phyloP scores from a whole-genome alignment of 1,140 invertebrate species.

The Lineus longissimus region DNA sequence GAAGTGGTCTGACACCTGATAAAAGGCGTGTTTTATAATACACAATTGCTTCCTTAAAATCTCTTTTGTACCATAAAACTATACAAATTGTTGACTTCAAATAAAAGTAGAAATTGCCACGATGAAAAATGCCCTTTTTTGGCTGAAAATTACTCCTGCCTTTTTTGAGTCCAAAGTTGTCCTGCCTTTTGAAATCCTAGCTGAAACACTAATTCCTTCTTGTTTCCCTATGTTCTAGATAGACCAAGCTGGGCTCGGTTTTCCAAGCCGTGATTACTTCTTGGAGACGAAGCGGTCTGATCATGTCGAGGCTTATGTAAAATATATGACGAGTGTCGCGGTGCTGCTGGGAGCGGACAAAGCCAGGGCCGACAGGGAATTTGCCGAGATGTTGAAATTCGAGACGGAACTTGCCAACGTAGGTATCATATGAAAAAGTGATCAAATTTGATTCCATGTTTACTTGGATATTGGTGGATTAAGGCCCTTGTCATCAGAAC shows the following conservation, averaged over 20 bases:
- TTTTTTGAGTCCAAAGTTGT: too few relatives aligned
- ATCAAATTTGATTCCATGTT: not conserved
- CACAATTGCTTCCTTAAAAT: too few relatives aligned
- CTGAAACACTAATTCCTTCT: too few relatives aligned
- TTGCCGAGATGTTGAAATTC: conserved; percentile 65
- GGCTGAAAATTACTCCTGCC: too few relatives aligned
- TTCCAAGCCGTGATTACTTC: conserved; percentile 77
- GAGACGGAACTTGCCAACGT: conserved; percentile 78
- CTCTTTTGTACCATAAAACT: too few relatives aligned
- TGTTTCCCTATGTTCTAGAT: conserved; percentile 25
- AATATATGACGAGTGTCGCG: conserved; percentile 74
- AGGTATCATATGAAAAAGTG: conserved; percentile 26
- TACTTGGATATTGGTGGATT: not conserved
- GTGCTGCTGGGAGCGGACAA: conserved; percentile 62
- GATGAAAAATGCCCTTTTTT: too few relatives aligned
- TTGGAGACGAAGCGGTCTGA: conserved; percentile 71
- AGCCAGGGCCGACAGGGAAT: conserved; percentile 12
- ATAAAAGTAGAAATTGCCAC: too few relatives aligned
- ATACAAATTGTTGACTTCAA: too few relatives aligned
- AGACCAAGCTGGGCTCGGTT: conserved; percentile 63
- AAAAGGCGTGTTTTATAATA: too few relatives aligned
- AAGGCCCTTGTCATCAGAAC: not conserved
- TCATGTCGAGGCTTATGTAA: conserved; percentile 67
- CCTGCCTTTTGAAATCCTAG: too few relatives aligned
- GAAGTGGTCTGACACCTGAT: too few relatives aligned